Evolutionary conservation across 2,797 vertebrate species (phyloP), one percentile per base, ranked within the genome.

Genomic region (Manis crassicaudata): DNA sequence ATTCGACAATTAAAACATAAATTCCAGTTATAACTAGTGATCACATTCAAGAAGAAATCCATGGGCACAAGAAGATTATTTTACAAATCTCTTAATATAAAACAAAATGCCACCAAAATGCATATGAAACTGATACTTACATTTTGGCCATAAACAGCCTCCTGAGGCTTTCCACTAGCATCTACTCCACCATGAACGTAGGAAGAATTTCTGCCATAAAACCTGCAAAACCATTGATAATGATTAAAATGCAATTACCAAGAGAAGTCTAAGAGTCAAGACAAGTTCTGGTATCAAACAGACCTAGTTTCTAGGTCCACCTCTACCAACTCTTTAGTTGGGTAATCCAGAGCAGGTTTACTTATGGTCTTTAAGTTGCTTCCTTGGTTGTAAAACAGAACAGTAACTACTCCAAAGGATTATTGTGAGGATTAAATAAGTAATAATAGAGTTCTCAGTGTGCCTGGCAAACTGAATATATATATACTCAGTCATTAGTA

Each of bases 131-230:
- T 77, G 7, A 88, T 91, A 99, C 99, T 86, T 98, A 99, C 99
- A 98, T 99, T 99, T 98, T 99, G 99, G 60, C 99, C 99, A 50
- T 99, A 99, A 18, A 99, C 99, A 0, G 99, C 99, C 98, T 99
- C 99, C 27, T 99, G 99, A 0, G 99, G 99, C 95, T 99, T 99
- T 63, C 99, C 99, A 97, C 98, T 99, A 84, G 99, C 98, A 97
- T 99, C 99, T 95, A 99, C 98, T 96, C 99, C 99, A 68, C 99
- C 99, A 81, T 99, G 99, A 96, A 99, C 99, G 7, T 99, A 99
- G 18, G 99, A 99, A 93, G 99, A 99, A 98, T 99, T 99, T 97
- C 99, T 99, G 91, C 99, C 99, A 96, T 99, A 99, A 98, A 99
- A 99, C 98, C 99, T 99, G 92, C 63, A 95, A 96, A 96, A 94